Evolutionary conservation across 2,888 invertebrate species (phyloP).

Genomic region (Brachyptera risi): DNA sequence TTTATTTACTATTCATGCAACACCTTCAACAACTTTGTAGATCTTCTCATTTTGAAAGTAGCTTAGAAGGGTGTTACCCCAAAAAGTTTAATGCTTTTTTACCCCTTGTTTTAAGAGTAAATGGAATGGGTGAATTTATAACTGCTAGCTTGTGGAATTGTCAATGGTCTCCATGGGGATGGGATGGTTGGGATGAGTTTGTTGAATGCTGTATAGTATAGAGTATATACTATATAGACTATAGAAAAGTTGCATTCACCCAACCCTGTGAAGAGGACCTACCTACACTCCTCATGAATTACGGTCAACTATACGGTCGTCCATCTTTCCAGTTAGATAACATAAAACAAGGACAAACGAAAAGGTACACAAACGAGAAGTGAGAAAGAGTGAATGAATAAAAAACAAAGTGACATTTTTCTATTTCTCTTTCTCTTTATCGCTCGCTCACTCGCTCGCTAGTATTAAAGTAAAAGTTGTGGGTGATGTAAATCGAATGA

Average conservation of each 20-base stretch:
- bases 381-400: neutral
- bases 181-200: neutral
- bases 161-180: constrained; percentile 14
- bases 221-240: too few relatives aligned
- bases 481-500: constrained; percentile 9
- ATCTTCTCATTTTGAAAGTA: neutral
- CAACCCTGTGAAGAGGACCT: neutral
- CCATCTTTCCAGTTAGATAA: constrained; percentile 18
- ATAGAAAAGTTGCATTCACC: neutral
- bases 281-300: constrained; percentile 5
- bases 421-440: too few relatives aligned
- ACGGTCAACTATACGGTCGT: neutral
- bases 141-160: constrained; percentile 14
- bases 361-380: constrained; percentile 4
- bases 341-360: constrained; percentile 16
- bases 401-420: neutral
- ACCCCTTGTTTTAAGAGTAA: constrained; percentile 15
- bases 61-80: constrained; percentile 17
- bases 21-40: constrained; percentile 14
- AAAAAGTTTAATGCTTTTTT: constrained; percentile 17
- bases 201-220: too few relatives aligned
- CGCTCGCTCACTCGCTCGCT: too few relatives aligned
- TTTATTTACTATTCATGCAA: constrained; percentile 11
- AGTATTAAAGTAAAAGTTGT: constrained; percentile 1
- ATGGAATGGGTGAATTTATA: constrained; percentile 20